Evolutionary conservation across 2,113 vertebrate genomes (phyloP).

Genomic region (Phycodurus eques): DNA sequence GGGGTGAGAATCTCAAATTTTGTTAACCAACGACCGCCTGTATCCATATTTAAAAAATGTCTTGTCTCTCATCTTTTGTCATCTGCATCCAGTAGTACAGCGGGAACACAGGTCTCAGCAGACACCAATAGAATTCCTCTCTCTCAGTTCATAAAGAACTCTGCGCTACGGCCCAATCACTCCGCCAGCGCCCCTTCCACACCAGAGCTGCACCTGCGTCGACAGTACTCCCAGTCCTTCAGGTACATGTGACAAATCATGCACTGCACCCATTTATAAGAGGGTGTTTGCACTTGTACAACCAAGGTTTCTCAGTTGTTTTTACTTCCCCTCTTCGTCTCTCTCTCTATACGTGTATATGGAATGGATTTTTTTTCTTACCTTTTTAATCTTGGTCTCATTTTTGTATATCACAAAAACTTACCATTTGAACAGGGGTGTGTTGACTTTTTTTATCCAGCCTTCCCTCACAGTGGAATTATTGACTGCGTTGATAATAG

Average conservation of each 20-base stretch:
- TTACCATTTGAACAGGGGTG: too few species aligned
- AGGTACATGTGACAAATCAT: slow-evolving; percentile 60
- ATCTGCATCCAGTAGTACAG: slow-evolving; percentile 71
- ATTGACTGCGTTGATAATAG: too few species aligned
- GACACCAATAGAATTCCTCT: slow-evolving; percentile 59
- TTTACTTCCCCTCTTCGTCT: too few species aligned
- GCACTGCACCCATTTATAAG: not conserved
- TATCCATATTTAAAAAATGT: not conserved
- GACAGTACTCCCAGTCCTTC: slow-evolving; percentile 79
- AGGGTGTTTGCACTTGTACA: too few species aligned
- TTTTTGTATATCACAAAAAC: too few species aligned
- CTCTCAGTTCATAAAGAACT: slow-evolving; percentile 63
- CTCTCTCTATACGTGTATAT: too few species aligned
- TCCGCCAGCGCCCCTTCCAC: slow-evolving; percentile 80
- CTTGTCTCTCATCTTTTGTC: not conserved
- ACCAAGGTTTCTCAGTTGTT: too few species aligned
- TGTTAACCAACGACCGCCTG: too few species aligned
- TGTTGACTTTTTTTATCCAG: too few species aligned
- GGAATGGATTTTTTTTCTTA: too few species aligned
- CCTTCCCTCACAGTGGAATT: too few species aligned
- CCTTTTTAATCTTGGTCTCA: too few species aligned
- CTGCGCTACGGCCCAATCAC: slow-evolving; percentile 66
- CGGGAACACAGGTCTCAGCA: slow-evolving; percentile 52
- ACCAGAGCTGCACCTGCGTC: slow-evolving; percentile 77
- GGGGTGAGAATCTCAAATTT: slow-evolving; percentile 63